A percentile compares a stretch with the other conserved stretches of the same genome.
These are phyloP conservation scores for Diplogasteroides magnus DNA, from an alignment of 1,140 invertebrate genomes.

Conservation along the genomic window DNA sequence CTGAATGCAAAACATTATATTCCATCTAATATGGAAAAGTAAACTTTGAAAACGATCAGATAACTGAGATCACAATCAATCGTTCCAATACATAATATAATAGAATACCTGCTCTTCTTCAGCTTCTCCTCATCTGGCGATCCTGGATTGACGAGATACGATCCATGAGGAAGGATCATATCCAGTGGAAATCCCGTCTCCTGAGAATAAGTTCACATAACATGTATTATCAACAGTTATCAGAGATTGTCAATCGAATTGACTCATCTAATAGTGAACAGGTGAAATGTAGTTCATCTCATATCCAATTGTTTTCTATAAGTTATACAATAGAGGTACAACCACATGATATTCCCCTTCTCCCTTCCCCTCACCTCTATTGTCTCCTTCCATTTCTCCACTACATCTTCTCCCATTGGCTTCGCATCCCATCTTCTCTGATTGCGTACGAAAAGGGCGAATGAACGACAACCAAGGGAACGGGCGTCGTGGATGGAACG, in stretches of 20 bases:
- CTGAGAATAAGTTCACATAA: constrained; percentile 5
- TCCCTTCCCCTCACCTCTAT: constrained; percentile 42
- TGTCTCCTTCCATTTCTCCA: constrained; percentile 56
- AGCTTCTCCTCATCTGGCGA: constrained; percentile 58
- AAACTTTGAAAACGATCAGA: too few relatives aligned
- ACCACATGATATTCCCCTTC: not conserved
- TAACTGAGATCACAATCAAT: too few relatives aligned
- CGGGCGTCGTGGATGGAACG: constrained; percentile 42
- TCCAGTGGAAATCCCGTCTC: constrained; percentile 35
- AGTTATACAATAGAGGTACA: constrained; percentile 15
- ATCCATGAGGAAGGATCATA: constrained; percentile 60
- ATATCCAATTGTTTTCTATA: constrained; percentile 37
- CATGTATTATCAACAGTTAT: too few relatives aligned
- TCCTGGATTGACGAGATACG: constrained; percentile 62
- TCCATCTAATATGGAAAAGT: too few relatives aligned
- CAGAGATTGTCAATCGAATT: too few relatives aligned
- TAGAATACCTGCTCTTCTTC: constrained; percentile 57
- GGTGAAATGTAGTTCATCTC: too few relatives aligned
- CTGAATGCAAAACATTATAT: too few relatives aligned
- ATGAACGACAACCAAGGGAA: constrained; percentile 56
- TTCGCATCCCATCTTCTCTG: constrained; percentile 60
- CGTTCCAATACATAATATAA: too few relatives aligned
- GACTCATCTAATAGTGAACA: too few relatives aligned
- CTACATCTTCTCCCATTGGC: constrained; percentile 56
- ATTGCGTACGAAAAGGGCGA: constrained; percentile 60